phyloP scores from a whole-genome alignment of 1,140 invertebrate species.

The Megalopta genalis region DNA sequence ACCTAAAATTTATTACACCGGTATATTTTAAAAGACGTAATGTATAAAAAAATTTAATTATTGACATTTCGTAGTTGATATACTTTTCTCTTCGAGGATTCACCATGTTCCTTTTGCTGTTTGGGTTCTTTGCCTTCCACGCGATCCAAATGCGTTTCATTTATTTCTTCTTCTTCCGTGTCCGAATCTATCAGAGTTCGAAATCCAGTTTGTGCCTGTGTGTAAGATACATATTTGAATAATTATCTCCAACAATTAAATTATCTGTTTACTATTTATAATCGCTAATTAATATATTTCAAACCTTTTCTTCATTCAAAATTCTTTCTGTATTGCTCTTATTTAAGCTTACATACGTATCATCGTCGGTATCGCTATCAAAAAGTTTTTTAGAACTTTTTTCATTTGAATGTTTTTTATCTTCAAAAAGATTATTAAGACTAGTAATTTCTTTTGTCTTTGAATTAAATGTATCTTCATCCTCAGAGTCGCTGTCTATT shows the following conservation, averaged over 20 bases:
- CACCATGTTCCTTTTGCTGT: constrained; percentile 16
- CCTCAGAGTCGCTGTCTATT: constrained; percentile 55
- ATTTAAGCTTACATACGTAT: neutral
- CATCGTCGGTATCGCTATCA: constrained; percentile 58
- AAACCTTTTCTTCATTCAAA: neutral
- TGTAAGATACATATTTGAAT: neutral
- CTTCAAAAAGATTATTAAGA: constrained; percentile 13
- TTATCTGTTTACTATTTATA: neutral
- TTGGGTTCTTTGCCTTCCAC: neutral
- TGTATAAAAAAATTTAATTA: neutral
- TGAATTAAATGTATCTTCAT: constrained; percentile 23
- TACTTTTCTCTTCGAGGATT: constrained; percentile 22
- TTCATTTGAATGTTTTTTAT: constrained; percentile 22
- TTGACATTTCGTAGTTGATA: neutral
- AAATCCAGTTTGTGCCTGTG: constrained; percentile 18
- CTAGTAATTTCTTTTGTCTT: neutral
- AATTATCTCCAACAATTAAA: constrained; percentile 9
- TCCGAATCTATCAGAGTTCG: constrained; percentile 50
- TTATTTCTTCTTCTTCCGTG: constrained; percentile 39
- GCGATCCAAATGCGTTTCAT: constrained; percentile 23
- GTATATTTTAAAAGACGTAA: neutral
- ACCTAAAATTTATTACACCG: constrained; percentile 46
- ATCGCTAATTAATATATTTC: neutral
- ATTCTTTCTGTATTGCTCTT: neutral
- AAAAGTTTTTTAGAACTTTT: constrained; percentile 28